Conservation (phyloP, 2,888 invertebrate genomes). For the Cyclophora albipunctata region DNA sequence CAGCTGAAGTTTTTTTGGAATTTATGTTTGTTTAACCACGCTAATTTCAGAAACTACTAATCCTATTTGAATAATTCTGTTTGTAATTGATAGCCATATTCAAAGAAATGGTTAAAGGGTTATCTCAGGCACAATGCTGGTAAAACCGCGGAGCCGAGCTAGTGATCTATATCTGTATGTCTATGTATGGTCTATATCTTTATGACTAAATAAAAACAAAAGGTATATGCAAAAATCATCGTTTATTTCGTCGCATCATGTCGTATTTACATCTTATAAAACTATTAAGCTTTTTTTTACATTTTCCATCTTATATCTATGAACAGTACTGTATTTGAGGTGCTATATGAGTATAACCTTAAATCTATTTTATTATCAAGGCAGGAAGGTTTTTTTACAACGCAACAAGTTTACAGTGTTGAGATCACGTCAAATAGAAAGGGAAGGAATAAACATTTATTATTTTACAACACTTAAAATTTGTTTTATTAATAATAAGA, state of each 20-base stretch:
- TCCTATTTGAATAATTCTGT: too few relatives aligned
- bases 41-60: too few relatives aligned
- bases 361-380: constrained; percentile 26
- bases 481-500: too few relatives aligned
- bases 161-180: too few relatives aligned
- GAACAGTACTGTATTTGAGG: constrained; percentile 56
- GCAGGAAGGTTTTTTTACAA: constrained; percentile 24
- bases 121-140: not conserved
- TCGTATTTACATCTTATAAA: constrained; percentile 62
- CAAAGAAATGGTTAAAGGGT: not conserved
- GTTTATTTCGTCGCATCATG: constrained; percentile 48
- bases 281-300: constrained; percentile 43
- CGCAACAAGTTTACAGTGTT: constrained; percentile 34
- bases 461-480: too few relatives aligned
- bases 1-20: not conserved
- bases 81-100: not conserved
- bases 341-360: constrained; percentile 37
- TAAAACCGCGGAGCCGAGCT: too few relatives aligned
- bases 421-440: constrained; percentile 29
- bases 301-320: constrained; percentile 45
- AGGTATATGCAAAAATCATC: constrained; percentile 40
- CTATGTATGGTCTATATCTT: too few relatives aligned
- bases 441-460: too few relatives aligned
- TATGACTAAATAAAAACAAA: constrained; percentile 1
- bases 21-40: not conserved